Evolutionary conservation across 2,888 invertebrate genomes (phyloP).

Genomic region (Tetheella fluctuosa): DNA sequence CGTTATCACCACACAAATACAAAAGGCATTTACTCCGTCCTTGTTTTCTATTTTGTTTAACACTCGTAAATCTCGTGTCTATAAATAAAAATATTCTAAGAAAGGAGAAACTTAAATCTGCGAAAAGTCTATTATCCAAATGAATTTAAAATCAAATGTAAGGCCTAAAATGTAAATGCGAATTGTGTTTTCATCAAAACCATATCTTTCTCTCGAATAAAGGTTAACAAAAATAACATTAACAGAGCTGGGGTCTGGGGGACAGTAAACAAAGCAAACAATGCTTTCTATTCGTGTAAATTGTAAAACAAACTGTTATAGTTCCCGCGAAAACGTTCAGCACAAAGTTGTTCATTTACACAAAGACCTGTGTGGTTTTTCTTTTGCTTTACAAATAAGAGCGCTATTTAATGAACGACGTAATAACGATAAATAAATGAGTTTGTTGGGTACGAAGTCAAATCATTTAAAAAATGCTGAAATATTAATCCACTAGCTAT

Average conservation of each 20-base stretch:
- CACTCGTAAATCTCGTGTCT: no score
- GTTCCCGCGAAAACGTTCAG: conserved; percentile 2
- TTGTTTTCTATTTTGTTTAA: no score
- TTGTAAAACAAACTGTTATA: conserved; percentile 22
- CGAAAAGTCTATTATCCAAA: not conserved
- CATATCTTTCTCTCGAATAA: not conserved
- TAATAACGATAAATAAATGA: no score
- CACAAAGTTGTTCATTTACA: conserved; percentile 23
- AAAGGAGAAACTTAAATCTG: not conserved
- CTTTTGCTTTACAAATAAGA: conserved; percentile 24
- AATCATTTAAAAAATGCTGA: no score
- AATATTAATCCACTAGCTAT: no score
- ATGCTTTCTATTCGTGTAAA: conserved; percentile 22
- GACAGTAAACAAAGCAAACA: conserved; percentile 24
- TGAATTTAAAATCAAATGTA: not conserved
- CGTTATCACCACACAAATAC: no score
- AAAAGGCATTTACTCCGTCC: no score
- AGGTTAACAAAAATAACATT: conserved; percentile 1
- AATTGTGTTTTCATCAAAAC: not conserved
- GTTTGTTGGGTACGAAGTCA: no score
- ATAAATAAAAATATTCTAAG: no score
- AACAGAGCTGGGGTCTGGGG: not conserved
- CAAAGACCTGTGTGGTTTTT: conserved; percentile 28
- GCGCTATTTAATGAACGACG: not conserved
- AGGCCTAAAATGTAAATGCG: not conserved